Evolutionary conservation across 2,888 invertebrate species (phyloP).

Genomic region (Harpagoxenus sublaevis): DNA sequence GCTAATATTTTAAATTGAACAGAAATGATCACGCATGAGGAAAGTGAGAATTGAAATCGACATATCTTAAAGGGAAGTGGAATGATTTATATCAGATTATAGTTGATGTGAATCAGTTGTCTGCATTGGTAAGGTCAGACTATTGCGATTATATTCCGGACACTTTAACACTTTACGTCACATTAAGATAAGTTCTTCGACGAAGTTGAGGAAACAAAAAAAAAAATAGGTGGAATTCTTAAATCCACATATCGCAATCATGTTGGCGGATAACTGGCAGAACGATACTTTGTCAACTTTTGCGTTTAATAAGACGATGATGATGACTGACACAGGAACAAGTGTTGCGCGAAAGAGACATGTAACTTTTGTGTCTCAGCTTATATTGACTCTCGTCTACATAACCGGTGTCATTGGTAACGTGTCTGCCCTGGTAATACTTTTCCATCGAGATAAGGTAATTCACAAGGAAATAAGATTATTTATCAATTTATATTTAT

Average conservation of each 20-base stretch:
- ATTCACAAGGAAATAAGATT: slow-evolving; percentile 9
- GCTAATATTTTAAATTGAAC: background rate
- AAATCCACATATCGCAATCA: slow-evolving; percentile 60
- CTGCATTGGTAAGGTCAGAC: slow-evolving; percentile 55
- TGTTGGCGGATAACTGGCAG: slow-evolving; percentile 59
- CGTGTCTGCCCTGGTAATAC: slow-evolving; percentile 91
- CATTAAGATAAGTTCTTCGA: slow-evolving; percentile 31
- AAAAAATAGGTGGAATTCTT: background rate
- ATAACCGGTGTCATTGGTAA: slow-evolving; percentile 92
- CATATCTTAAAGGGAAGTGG: background rate
- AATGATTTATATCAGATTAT: background rate
- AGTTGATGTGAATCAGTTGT: slow-evolving; percentile 26
- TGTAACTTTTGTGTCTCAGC: slow-evolving; percentile 79
- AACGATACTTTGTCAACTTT: slow-evolving; percentile 67
- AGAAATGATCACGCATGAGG: background rate
- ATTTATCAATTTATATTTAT: background rate
- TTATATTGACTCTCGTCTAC: slow-evolving; percentile 88
- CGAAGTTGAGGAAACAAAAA: background rate
- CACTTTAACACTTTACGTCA: background rate
- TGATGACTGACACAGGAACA: slow-evolving; percentile 49
- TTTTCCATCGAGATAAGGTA: slow-evolving; percentile 90
- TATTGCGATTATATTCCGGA: slow-evolving; percentile 42
- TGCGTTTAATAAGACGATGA: slow-evolving; percentile 59
- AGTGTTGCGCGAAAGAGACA: slow-evolving; percentile 70
- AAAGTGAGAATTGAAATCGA: background rate